A percentile compares a stretch with the other conserved stretches of the same genome.
Conservation (phyloP, 2,888 invertebrate species). For the Pyrocoelia pectoralis region DNA sequence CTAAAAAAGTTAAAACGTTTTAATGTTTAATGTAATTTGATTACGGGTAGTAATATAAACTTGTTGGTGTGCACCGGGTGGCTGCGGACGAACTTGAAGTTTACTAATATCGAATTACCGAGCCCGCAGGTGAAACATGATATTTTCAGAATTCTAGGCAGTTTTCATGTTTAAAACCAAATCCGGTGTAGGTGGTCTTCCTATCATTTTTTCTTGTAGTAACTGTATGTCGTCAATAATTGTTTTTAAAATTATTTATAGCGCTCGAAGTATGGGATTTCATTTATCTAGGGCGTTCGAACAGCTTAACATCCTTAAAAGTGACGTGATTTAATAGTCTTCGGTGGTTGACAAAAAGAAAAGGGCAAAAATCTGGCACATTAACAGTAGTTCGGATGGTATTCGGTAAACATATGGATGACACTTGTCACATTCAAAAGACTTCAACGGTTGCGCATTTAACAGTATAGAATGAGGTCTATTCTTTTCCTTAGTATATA, state of each 20-base stretch:
- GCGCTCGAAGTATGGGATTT: background rate
- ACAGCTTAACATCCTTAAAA: constrained; percentile 17
- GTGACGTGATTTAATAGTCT: constrained; percentile 27
- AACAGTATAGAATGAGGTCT: too few species aligned
- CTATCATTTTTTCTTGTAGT: constrained; percentile 2
- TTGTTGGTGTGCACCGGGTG: constrained; percentile 43
- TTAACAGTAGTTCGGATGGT: constrained; percentile 40
- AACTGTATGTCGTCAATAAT: background rate
- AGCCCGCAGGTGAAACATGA: constrained; percentile 57
- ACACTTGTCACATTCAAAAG: constrained; percentile 53
- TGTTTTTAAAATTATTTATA: background rate
- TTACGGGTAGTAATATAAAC: constrained; percentile 34
- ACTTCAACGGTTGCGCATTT: constrained; percentile 32
- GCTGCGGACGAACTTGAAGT: constrained; percentile 46
- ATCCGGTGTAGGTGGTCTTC: constrained; percentile 44
- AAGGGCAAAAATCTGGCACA: constrained; percentile 40
- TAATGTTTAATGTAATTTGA: constrained; percentile 31
- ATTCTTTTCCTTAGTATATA: too few species aligned
- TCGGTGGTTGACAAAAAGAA: constrained; percentile 40
- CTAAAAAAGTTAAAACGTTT: constrained; percentile 50
- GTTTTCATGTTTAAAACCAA: constrained; percentile 29
- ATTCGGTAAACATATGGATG: constrained; percentile 56
- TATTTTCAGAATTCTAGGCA: constrained; percentile 37
- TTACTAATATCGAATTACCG: constrained; percentile 54
- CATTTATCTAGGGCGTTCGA: background rate